Base-by-base conservation (phyloP, 2,888 invertebrate species). In the Caenorhabditis plicata region DNA sequence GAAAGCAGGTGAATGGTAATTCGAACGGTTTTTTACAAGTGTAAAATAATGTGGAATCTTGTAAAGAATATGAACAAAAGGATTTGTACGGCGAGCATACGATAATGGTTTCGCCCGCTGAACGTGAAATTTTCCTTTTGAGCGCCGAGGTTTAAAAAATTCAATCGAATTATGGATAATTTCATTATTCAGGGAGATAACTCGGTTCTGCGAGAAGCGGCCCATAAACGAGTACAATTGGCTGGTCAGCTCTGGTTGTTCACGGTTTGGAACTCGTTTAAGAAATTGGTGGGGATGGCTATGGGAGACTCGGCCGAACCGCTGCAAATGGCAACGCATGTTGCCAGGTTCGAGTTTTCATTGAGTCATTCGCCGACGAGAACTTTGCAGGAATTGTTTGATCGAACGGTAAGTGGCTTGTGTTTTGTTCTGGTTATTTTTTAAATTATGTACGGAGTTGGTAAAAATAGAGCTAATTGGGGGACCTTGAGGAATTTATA, bases 301-400 rank as follows among this genome's bases (percentile, higher is more conserved):
- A 66, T 72, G 43, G 72, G 72, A 13, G 72, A 72, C 13, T 52
- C 69, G 0, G 68, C 72, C 2, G 46, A 64, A 29, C 69, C 68
- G 8, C 52, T 72, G 19, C 64, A 67, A 29, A 68, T 66, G 65
- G 69, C 62, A 2, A 70, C 67, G 2, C 68, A 66, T 45, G 45
- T 60, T 20, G 68, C 63, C 0, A 52, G 54, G 19, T 54, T 68
- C 35, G 60, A 68, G 3, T 72, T 72, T 38, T 27, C 48, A 7
- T 25, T 72, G 25, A 53, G 49, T 42, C 68, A 72, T 36, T 47
- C 60, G 5, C 69, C 72, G 4, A 72, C 66, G 1, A 58, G 66
- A 20, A 68, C 68, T 0, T 56, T 72, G 5, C 62, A 67, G 23
- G 64, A 72, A 33, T 45, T 72, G 13, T 49, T 72, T 20, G 61